Base-by-base conservation (phyloP, 2,888 invertebrate species). In the Melanargia galathea region DNA sequence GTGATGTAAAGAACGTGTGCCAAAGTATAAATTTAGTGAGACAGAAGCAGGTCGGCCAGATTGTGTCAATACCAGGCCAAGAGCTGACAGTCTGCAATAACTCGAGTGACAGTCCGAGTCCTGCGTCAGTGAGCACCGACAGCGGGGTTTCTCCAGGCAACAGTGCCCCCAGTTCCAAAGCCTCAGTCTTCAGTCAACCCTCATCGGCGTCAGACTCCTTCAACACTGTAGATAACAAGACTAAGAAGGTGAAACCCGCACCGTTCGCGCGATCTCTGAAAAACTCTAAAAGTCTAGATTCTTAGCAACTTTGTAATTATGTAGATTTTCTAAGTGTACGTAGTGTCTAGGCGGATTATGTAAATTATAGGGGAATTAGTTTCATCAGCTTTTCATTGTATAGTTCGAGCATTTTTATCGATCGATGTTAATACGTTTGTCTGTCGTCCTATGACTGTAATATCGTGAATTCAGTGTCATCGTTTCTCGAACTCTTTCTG, bases 241-340 rank as follows among this genome's bases (percentile, higher is more conserved):
- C 69, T 54, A 89, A 88, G 73, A 90, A 88, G 73, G 82, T 73
- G 64, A 89, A 88, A 78, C 65, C 80, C 57, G 72, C 75, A 65
- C 80, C 79, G 70, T 81, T 79, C 72, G 75, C 81, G 71, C 81
- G 89, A 81, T 84, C 88, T 75, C 81, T 89, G 61, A 90, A 90
- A 77, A 88, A 84, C 81, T 90, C 90, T 63, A 91, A 90, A 84
- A 90, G 90, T 84, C 76, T 91, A 82, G 90, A 91, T 78, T 85
- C 88, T 82, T 90, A 87, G 83, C 81, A 74, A 75, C 75, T 83
- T 84, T 89, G 90, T 90, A 89, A 90, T 87, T 88, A 89, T 87
- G 89, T 91, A 91, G 90, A 90, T 91, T 90, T 90, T 90, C 85
- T 90, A 90, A 88, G 79, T 90, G 90, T 90, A 87, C 74, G 82